These are phyloP conservation scores for Atlantisia rogersi DNA, from an alignment of 2,113 vertebrate species.

Conservation along the genomic window DNA sequence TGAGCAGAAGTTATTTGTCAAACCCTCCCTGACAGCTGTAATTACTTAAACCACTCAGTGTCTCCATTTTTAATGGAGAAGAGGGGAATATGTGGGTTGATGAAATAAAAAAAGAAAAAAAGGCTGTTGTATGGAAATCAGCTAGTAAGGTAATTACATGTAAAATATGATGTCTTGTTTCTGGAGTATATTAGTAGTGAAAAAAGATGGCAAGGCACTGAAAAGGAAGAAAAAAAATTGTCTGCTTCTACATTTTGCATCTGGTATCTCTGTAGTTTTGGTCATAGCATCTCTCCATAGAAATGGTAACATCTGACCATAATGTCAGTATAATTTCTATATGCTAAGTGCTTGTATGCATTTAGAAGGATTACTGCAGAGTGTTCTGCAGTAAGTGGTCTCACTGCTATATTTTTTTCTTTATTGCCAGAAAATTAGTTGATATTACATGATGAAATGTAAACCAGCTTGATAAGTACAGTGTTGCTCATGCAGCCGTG, in stretches of 20 bases:
- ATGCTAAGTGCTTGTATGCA: background rate
- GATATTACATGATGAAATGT: background rate
- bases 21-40: background rate
- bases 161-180: background rate
- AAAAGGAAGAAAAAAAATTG: background rate
- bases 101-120: background rate
- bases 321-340: background rate
- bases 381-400: background rate
- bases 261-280: background rate
- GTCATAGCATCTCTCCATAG: background rate
- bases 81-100: background rate
- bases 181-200: background rate
- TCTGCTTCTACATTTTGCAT: background rate
- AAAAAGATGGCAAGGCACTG: background rate
- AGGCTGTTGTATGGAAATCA: background rate
- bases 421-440: background rate
- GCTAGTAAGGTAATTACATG: background rate
- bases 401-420: background rate
- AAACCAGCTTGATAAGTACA: background rate
- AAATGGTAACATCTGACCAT: background rate
- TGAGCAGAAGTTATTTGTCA: constrained; percentile 34
- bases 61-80: constrained; percentile 4
- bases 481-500: background rate
- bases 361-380: background rate
- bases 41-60: constrained; percentile 4